Percentiles rank a stretch among this genome's conserved stretches.
Conservation (phyloP, 2,113 vertebrate species). For the Caranx ignobilis region DNA sequence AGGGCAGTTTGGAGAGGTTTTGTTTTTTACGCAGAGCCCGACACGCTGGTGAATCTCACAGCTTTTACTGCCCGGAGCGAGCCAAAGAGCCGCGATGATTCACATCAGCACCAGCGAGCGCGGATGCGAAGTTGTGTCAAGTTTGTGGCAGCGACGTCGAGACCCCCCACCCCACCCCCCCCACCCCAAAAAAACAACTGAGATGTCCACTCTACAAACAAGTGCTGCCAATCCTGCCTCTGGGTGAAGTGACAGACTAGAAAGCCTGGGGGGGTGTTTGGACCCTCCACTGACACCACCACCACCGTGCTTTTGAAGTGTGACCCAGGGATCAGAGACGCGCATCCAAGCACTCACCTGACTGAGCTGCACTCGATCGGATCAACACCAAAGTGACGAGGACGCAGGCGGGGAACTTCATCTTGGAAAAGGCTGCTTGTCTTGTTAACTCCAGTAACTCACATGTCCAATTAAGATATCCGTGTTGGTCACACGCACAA, state of each 20-base stretch:
- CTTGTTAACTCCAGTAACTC: constrained; percentile 78
- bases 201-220: neutral
- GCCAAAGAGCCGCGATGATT: neutral
- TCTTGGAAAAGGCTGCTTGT: constrained; percentile 31
- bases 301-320: neutral
- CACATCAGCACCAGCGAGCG: neutral
- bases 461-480: constrained; percentile 82
- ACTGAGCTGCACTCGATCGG: constrained; percentile 75
- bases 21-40: constrained; percentile 51
- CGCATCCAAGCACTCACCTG: constrained; percentile 77
- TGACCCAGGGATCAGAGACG: constrained; percentile 5
- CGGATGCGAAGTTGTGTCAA: constrained; percentile 58
- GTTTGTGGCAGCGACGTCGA: constrained; percentile 18
- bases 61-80: neutral
- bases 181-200: neutral
- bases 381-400: constrained; percentile 75
- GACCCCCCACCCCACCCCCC: neutral
- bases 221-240: accelerated
- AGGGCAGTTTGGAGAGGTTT: constrained; percentile 31
- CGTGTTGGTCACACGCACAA: constrained; percentile 39
- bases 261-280: neutral
- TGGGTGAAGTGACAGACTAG: no score
- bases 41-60: neutral
- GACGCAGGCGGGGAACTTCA: constrained; percentile 79
- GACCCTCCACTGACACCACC: neutral